Evolutionary conservation across 2,888 invertebrate species (phyloP).

Genomic region (Petrophora chlorosata): DNA sequence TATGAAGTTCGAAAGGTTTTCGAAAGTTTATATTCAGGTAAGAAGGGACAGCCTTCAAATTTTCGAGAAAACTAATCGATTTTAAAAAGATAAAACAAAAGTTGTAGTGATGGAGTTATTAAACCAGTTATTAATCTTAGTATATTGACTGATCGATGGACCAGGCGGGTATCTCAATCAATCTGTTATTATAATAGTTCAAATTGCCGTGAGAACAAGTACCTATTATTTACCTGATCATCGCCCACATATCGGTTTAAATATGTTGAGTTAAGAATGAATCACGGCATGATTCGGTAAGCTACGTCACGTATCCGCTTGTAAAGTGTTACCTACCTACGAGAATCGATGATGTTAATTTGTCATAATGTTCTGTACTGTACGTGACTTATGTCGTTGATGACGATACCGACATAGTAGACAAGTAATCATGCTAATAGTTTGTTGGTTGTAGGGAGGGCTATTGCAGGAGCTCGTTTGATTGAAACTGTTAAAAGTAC

Average conservation of each 20-base stretch:
- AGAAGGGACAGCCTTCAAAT: background rate
- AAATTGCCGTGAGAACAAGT: conserved; percentile 64
- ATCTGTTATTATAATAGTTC: conserved; percentile 57
- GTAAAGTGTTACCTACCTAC: conserved; percentile 10
- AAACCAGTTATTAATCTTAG: conserved; percentile 44
- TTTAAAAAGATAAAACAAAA: conserved; percentile 9
- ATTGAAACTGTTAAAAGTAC: too few relatives aligned
- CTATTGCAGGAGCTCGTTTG: too few relatives aligned
- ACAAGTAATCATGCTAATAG: background rate
- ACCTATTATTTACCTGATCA: conserved; percentile 62
- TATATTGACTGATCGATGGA: conserved; percentile 46
- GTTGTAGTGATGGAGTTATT: conserved; percentile 22
- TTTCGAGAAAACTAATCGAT: conserved; percentile 13
- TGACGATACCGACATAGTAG: too few relatives aligned
- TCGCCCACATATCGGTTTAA: conserved; percentile 57
- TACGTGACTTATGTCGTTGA: background rate
- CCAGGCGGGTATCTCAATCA: conserved; percentile 55
- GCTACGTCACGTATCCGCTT: conserved; percentile 38
- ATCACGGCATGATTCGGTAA: conserved; percentile 42
- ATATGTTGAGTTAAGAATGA: conserved; percentile 49
- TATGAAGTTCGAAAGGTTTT: conserved; percentile 5
- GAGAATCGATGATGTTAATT: conserved; percentile 13
- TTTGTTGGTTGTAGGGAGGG: too few relatives aligned
- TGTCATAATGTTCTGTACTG: background rate
- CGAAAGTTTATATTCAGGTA: conserved; percentile 12